phyloP scores from a whole-genome alignment of 1,140 invertebrate species.

The Venturia canescens region DNA sequence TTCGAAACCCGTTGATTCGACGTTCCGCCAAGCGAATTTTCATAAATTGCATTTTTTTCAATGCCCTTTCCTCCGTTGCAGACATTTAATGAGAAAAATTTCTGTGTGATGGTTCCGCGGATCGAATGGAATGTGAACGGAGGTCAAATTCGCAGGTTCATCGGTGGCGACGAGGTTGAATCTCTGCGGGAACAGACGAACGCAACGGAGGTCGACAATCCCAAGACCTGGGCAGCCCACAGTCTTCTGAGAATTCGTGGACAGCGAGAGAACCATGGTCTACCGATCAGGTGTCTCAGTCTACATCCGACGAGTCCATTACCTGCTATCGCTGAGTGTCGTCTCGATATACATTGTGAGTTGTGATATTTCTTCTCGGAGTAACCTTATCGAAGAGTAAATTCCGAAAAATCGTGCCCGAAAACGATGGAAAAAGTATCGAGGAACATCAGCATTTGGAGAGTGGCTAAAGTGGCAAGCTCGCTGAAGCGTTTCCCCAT shows the following conservation, averaged over 20 bases:
- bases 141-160: conserved; percentile 64
- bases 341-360: conserved; percentile 92
- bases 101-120: too few relatives aligned
- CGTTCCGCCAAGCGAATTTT: too few relatives aligned
- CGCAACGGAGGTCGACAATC: conserved; percentile 88
- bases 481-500: too few relatives aligned
- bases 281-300: conserved; percentile 86
- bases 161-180: conserved; percentile 83
- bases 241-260: conserved; percentile 89
- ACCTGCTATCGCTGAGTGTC: conserved; percentile 81
- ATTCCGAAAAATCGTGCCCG: too few relatives aligned
- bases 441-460: too few relatives aligned
- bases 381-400: background rate
- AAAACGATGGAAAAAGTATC: too few relatives aligned
- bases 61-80: too few relatives aligned
- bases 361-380: conserved; percentile 59
- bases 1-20: too few relatives aligned
- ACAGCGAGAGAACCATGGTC: conserved; percentile 85
- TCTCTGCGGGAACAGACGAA: conserved; percentile 84
- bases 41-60: too few relatives aligned
- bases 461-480: too few relatives aligned
- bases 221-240: conserved; percentile 88
- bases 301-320: conserved; percentile 89
- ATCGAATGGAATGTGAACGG: too few relatives aligned
- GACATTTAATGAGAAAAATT: too few relatives aligned